Base-by-base conservation (phyloP, 2,888 invertebrate genomes). In the Crocallis elinguaria region DNA sequence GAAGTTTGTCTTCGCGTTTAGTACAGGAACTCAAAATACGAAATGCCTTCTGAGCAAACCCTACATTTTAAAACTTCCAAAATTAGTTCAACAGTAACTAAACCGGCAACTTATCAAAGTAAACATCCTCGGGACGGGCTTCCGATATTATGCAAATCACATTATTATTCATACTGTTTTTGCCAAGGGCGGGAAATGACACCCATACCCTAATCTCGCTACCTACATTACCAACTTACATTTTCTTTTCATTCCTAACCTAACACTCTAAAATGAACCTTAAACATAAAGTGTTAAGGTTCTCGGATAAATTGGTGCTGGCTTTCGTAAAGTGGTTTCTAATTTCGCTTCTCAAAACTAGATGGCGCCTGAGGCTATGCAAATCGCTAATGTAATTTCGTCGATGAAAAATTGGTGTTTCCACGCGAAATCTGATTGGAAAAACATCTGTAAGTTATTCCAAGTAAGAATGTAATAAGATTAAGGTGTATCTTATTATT, bases 141-240 rank as follows among this genome's bases (percentile, higher is more conserved):
- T 69, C 71, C 76, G 79, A 86, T 86, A 86, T 88, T 88, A 90
- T 90, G 90, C 84, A 84, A 87, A 89, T 89, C 76, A 75, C 69
- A 88, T 89, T 90, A 90, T 89, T 89, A 90, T 89, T 89, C 90
- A 90, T 88, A 84, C 82, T 88, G 89, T 89, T 88, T 90, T 88
- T 86, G 82, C 77, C 82, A 77, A 89, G 89, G 87, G 90, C 82
- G 75, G 73, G 68, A 61, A 69, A 76, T 73, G 76, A 77, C 73
- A 79, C 73, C 73, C 77, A 74, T 75, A 71, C 84, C 85, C 87
- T 88, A 88, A 89, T 90, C 88, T 87, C 74, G 71, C 73, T 73
- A 68, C 66, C 58, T n/a, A 32, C 12, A 33, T 43, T 39, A 43
- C 48, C 38, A 53, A 53, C 42, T 53, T 53, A 37, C 14, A 27